Evolutionary conservation across 2,888 invertebrate genomes (phyloP).

Genomic region (Rosalia funebris): DNA sequence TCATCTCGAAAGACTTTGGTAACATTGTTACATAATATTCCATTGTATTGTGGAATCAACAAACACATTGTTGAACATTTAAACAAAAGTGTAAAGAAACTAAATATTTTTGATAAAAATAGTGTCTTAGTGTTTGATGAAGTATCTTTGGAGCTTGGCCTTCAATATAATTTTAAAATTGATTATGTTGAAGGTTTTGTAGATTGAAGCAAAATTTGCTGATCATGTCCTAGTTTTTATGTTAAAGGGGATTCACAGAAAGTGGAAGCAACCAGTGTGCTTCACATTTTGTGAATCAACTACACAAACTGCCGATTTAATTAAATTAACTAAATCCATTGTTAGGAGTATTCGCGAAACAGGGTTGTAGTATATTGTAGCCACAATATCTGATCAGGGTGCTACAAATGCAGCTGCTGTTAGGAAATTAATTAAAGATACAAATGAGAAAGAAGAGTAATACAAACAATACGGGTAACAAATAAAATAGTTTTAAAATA

Average conservation of each 20-base stretch:
- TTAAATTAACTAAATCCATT: no score
- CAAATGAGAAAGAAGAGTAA: constrained; percentile 1
- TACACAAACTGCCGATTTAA: no score
- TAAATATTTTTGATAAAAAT: constrained; percentile 32
- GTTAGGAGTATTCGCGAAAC: constrained; percentile 33
- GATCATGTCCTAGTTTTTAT: no score
- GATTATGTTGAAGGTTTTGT: constrained; percentile 37
- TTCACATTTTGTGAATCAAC: no score
- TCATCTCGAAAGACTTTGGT: constrained; percentile 37
- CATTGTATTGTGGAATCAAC: constrained; percentile 39
- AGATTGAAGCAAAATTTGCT: constrained; percentile 40
- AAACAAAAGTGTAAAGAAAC: constrained; percentile 25
- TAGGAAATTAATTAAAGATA: constrained; percentile 35
- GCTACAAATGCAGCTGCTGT: constrained; percentile 46
- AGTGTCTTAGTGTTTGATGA: constrained; percentile 45
- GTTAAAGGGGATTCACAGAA: no score
- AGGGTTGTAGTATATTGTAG: constrained; percentile 45
- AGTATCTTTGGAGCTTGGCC: constrained; percentile 32
- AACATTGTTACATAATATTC: constrained; percentile 31
- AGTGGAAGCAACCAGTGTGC: no score
- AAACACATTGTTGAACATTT: constrained; percentile 30
- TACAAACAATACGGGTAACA: neutral
- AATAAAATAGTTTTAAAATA: neutral
- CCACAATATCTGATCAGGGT: constrained; percentile 51
- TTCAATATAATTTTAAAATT: constrained; percentile 34